Percentiles rank a stretch among this genome's conserved stretches.
Evolutionary conservation across 2,113 vertebrate species (phyloP).

Genomic region (Ictidomys tridecemlineatus): DNA sequence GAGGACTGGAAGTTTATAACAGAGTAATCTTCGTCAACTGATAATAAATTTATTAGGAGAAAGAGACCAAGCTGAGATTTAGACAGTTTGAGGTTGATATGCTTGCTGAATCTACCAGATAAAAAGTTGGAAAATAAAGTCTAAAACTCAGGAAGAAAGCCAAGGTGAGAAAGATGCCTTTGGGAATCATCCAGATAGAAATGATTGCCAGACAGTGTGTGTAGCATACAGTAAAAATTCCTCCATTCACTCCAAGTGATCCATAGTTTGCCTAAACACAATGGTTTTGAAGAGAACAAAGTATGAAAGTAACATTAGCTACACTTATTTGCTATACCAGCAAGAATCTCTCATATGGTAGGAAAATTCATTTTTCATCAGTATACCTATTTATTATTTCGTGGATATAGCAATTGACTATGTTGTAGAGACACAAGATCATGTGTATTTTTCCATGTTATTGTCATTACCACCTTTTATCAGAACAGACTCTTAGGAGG

Average conservation of each 20-base stretch:
- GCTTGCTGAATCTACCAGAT: background rate
- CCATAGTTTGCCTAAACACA: background rate
- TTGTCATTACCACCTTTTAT: no score
- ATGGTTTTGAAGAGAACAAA: background rate
- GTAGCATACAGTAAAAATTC: background rate
- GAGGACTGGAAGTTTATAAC: background rate
- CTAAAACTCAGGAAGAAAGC: background rate
- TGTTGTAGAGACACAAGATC: no score
- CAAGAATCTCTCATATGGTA: background rate
- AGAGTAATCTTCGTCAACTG: background rate
- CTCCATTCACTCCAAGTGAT: background rate
- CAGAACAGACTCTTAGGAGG: no score
- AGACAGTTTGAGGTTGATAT: background rate
- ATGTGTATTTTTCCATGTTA: no score
- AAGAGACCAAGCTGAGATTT: background rate
- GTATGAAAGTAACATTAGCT: background rate
- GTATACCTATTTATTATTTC: no score
- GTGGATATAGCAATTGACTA: no score
- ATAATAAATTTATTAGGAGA: background rate
- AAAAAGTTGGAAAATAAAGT: background rate
- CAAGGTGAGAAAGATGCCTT: background rate
- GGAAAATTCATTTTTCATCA: no score
- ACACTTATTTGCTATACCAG: background rate
- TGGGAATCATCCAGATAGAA: background rate
- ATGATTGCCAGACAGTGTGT: constrained; percentile 8